A percentile compares a stretch with the other conserved stretches of the same genome.
These are phyloP conservation scores for Amphiprion percula DNA, from an alignment of 2,113 vertebrate genomes.

Conservation along the genomic window DNA sequence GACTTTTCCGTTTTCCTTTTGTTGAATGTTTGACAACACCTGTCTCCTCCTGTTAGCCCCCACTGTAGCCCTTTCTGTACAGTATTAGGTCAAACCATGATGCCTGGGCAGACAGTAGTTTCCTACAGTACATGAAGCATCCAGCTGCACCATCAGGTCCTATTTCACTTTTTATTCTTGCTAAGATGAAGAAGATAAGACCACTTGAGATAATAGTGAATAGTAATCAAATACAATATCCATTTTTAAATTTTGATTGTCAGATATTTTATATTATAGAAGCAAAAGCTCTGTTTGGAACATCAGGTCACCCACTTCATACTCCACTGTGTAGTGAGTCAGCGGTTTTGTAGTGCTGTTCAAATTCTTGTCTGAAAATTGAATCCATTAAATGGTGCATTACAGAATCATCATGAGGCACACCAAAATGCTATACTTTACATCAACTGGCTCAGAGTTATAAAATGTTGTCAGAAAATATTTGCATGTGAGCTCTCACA, in stretches of 20 bases:
- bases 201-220: not conserved
- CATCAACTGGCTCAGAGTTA: too few relatives aligned
- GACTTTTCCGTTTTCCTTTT: constrained; percentile 38
- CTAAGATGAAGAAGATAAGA: constrained; percentile 8
- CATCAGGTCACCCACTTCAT: too few relatives aligned
- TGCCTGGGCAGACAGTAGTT: constrained; percentile 23
- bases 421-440: too few relatives aligned
- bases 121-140: constrained; percentile 13
- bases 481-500: too few relatives aligned
- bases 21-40: constrained; percentile 62
- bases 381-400: too few relatives aligned
- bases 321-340: too few relatives aligned
- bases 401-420: too few relatives aligned
- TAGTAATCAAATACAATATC: not conserved
- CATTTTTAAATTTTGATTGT: not conserved
- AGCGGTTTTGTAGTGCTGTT: too few relatives aligned
- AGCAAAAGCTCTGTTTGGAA: too few relatives aligned
- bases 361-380: too few relatives aligned
- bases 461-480: too few relatives aligned
- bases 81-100: constrained; percentile 33
- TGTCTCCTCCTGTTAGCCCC: constrained; percentile 53
- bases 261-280: too few relatives aligned
- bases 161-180: constrained; percentile 6
- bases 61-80: constrained; percentile 10
- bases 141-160: constrained; percentile 25